Evolutionary conservation across 2,113 vertebrate species (phyloP).

Genomic region (Tiliqua scincoides): DNA sequence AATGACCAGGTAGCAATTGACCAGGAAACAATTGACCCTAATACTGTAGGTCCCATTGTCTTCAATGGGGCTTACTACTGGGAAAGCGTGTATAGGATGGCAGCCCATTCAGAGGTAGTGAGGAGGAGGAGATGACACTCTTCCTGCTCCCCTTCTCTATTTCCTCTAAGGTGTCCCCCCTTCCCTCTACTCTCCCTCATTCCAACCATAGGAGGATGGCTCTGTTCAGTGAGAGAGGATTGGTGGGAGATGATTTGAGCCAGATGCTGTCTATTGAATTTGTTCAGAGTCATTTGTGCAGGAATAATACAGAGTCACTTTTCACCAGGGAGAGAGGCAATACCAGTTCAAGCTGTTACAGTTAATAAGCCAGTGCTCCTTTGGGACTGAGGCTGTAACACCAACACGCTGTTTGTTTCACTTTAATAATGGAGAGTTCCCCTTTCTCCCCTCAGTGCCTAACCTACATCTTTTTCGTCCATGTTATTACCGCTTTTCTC

Average conservation of each 20-base stretch:
- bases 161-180: too few relatives aligned
- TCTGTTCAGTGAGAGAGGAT: too few relatives aligned
- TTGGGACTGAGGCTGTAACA: constrained; percentile 2
- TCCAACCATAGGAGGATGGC: too few relatives aligned
- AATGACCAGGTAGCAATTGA: too few relatives aligned
- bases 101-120: background rate
- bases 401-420: constrained; percentile 36
- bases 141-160: too few relatives aligned
- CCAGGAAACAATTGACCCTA: too few relatives aligned
- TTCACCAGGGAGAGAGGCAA: constrained; percentile 31
- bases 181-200: too few relatives aligned
- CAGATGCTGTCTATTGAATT: constrained; percentile 41
- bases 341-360: constrained; percentile 49
- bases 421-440: background rate
- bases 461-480: background rate
- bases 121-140: background rate
- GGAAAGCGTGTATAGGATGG: too few relatives aligned
- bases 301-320: constrained; percentile 40
- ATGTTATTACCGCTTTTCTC: background rate
- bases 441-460: constrained; percentile 25
- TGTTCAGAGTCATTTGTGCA: constrained; percentile 10
- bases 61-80: too few relatives aligned
- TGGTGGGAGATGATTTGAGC: constrained; percentile 12
- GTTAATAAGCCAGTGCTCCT: constrained; percentile 40
- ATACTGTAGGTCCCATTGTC: too few relatives aligned